Evolutionary conservation across 2,113 vertebrate genomes (phyloP).

Genomic region (Eira barbara): DNA sequence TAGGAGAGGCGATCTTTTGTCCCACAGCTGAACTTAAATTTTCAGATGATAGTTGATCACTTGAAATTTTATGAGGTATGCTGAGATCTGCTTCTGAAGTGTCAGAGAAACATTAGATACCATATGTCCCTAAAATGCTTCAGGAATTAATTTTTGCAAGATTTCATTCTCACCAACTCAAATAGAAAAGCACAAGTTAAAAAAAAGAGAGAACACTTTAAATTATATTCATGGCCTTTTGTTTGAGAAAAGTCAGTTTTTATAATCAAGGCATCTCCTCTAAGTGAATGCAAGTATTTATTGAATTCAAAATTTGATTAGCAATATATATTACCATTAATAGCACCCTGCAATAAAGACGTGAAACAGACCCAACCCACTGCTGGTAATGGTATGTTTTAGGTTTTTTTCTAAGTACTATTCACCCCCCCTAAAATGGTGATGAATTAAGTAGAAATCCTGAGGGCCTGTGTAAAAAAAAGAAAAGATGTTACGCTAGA

Average conservation of each 20-base stretch:
- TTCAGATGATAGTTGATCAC: conserved; percentile 92
- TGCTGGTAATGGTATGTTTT: background rate
- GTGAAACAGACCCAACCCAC: background rate
- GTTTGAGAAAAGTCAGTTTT: background rate
- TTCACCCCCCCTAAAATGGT: background rate
- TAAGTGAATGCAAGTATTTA: conserved; percentile 16
- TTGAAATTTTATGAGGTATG: conserved; percentile 88
- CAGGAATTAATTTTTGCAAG: background rate
- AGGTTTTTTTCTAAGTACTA: background rate
- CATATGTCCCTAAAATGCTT: background rate
- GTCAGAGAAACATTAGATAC: conserved; percentile 35
- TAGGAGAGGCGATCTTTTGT: conserved; percentile 95
- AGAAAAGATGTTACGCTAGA: background rate
- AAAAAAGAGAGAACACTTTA: conserved; percentile 2
- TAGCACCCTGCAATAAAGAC: background rate
- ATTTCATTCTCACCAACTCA: conserved; percentile 31
- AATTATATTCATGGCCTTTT: background rate
- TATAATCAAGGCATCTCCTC: conserved; percentile 1
- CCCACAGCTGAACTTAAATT: conserved; percentile 93
- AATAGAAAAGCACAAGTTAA: conserved; percentile 20
- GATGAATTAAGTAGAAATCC: conserved; percentile 28
- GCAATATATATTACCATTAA: background rate
- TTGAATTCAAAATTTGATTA: conserved; percentile 9
- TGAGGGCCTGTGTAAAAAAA: background rate
- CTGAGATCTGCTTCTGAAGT: conserved; percentile 80